These are phyloP conservation scores for Drosophila conformis DNA, from an alignment of 2,888 invertebrate genomes.

Conservation along the genomic window DNA sequence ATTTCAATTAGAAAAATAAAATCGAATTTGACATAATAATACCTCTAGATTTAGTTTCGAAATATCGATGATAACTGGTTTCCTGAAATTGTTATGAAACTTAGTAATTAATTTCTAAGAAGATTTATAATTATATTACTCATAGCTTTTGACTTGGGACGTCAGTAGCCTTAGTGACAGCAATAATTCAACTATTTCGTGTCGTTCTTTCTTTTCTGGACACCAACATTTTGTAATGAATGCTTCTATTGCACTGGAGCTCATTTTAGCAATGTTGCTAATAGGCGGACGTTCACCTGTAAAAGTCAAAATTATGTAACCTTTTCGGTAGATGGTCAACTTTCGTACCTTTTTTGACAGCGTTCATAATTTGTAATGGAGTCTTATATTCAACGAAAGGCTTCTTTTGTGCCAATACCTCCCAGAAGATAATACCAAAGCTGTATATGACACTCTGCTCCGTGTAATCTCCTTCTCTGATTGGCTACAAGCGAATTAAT, in stretches of 20 bases:
- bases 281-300: neutral
- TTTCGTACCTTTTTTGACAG: neutral
- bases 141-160: too few species aligned
- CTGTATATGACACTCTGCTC: neutral
- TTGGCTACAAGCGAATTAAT: neutral
- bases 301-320: neutral
- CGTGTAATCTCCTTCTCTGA: neutral
- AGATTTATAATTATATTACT: neutral
- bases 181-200: neutral
- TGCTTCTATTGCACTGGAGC: neutral
- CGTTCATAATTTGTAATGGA: neutral
- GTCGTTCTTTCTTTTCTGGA: neutral
- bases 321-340: neutral
- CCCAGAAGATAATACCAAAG: slow-evolving; percentile 23
- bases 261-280: too few species aligned
- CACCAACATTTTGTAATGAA: neutral
- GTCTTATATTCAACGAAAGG: neutral
- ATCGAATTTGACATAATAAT: too few species aligned
- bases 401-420: slow-evolving; percentile 5
- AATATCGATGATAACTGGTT: too few species aligned
- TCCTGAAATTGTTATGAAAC: too few species aligned
- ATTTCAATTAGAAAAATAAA: too few species aligned
- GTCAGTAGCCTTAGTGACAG: neutral
- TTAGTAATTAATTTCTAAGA: neutral
- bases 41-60: too few species aligned